Evolutionary conservation across 2,797 vertebrate species (phyloP).

Genomic region (Pachyuromys duprasi): DNA sequence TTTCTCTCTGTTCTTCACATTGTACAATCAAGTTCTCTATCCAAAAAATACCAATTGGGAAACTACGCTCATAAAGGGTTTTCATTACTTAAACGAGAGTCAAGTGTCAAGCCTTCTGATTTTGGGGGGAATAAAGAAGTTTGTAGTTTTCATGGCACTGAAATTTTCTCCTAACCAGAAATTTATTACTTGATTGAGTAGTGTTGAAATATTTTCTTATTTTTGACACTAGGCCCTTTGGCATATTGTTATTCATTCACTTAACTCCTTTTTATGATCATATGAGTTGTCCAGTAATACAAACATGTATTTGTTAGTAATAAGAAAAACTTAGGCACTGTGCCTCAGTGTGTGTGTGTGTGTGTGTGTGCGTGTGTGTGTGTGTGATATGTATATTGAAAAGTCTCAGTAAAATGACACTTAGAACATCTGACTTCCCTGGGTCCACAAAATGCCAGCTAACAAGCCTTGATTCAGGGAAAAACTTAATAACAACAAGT

Average conservation of each 20-base stretch:
- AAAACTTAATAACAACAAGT: background rate
- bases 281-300: background rate
- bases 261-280: background rate
- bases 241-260: background rate
- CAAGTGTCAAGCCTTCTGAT: background rate
- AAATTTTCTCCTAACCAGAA: background rate
- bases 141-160: background rate
- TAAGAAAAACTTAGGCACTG: background rate
- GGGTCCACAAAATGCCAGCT: background rate
- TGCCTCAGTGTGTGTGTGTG: too few species aligned
- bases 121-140: background rate
- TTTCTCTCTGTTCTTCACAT: background rate
- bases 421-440: background rate
- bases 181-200: background rate
- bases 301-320: conserved; percentile 20
- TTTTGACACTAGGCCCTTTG: background rate
- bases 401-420: background rate
- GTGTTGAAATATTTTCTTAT: background rate
- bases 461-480: background rate
- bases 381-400: background rate
- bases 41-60: background rate
- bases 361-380: too few species aligned
- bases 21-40: too few species aligned
- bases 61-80: background rate
- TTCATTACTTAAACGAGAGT: background rate